phyloP scores from a whole-genome alignment of 2,797 vertebrate genomes.

The Tapera naevia region DNA sequence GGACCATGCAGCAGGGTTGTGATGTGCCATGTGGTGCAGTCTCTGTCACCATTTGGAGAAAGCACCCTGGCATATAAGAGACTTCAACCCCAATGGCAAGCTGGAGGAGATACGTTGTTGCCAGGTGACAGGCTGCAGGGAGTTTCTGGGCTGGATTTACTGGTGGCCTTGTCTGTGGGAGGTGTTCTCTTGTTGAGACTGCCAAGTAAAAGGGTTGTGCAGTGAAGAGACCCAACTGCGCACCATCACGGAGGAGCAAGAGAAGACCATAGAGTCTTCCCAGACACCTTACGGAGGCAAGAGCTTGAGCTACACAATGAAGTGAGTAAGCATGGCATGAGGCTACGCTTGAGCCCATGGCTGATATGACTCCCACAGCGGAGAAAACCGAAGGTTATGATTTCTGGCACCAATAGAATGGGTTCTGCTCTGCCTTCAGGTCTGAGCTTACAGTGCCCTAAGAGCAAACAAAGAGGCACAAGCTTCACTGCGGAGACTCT shows the following conservation, averaged over 20 bases:
- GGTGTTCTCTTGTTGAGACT: background rate
- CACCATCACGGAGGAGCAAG: background rate
- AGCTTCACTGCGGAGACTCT: background rate
- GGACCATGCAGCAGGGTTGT: background rate
- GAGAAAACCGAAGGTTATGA: background rate
- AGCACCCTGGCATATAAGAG: background rate
- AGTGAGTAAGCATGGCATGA: background rate
- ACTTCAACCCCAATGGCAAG: background rate
- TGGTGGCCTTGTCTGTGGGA: background rate
- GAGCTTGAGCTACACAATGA: background rate
- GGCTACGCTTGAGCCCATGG: background rate
- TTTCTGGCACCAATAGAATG: background rate
- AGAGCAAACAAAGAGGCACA: background rate
- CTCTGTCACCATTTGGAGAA: background rate
- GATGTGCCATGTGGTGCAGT: rapidly evolving
- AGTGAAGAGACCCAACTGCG: background rate
- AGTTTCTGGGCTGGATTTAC: background rate
- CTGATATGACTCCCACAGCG: background rate
- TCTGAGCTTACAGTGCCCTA: background rate
- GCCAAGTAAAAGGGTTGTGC: background rate
- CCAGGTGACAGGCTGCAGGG: background rate
- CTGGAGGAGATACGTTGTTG: background rate
- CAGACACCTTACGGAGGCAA: background rate
- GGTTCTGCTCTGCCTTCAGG: background rate
- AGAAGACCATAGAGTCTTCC: background rate